Base-by-base conservation (phyloP, 2,113 vertebrate genomes). In the Hippocampus abdominalis region DNA sequence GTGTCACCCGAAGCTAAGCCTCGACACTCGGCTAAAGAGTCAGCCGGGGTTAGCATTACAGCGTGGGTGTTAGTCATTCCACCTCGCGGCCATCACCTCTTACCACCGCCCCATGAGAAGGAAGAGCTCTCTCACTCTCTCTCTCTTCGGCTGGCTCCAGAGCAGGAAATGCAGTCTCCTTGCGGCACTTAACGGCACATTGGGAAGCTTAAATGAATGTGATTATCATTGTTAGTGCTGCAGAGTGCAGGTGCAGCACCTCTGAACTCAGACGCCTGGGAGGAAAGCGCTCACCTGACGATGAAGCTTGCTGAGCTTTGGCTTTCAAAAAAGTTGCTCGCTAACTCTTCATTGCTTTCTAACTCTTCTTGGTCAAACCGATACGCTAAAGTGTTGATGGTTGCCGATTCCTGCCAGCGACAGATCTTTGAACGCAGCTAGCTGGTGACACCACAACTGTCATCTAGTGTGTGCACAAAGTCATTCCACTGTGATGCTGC, bases 1-100 rank as follows among this genome's bases (percentile, higher is more conserved):
- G 59, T 81, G 82, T 88, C 89, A 89, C 88, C 92, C 90, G 85
- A 78, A 88, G 80, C 77, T 83, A 90, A 89, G 86, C 88, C 88
- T 86, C 79, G 75, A 83, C 86, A 79, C 88, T 81, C 72, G 76
- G 78, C 89, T 83, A 73, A 89, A 87, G 84, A 93, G 90, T 91
- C 86, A 88, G 88, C 81, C 78, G 80, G 87, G 85, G 84, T 88
- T 84, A 88, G 88, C 70, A 79, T 57, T 66, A 78, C 81, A 77
- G 83, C 71, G 89, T 90, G 89, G 87, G 89, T 81, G 89, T 88
- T 80, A 86, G 84, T 83, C 82, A 83, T 83, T 77, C 81, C 32
- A 83, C 86, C 84, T 64, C n/a, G 75, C 84, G 76, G 86, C 87
- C 8, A 72, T 87, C 88, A 87, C 87, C 84, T 84, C 85, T 64